phyloP scores from a whole-genome alignment of 1,140 invertebrate species.

The Drosophila kanapiae region DNA sequence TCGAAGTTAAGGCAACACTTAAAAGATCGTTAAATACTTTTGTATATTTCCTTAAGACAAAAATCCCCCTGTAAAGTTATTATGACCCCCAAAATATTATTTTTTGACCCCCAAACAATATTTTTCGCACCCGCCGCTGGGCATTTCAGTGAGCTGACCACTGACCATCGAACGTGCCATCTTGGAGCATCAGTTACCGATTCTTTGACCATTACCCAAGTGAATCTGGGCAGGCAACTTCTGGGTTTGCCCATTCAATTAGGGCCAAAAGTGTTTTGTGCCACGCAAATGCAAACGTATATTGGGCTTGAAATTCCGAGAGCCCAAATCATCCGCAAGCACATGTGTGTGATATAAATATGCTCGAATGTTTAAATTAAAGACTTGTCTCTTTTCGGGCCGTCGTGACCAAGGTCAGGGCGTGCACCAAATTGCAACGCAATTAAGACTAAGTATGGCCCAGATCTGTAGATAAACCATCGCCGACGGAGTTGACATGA shows the following conservation, averaged over 20 bases:
- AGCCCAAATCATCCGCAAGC: slow-evolving; percentile 8
- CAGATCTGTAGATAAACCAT: slow-evolving; percentile 37
- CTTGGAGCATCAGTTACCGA: slow-evolving; percentile 11
- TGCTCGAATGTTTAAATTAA: slow-evolving; percentile 30
- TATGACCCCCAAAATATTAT: background rate
- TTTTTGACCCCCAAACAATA: background rate
- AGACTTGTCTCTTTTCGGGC: slow-evolving; percentile 7
- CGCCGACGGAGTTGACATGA: slow-evolving; percentile 37
- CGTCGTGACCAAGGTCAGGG: slow-evolving; percentile 21
- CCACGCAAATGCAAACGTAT: slow-evolving; percentile 19
- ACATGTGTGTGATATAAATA: slow-evolving; percentile 39
- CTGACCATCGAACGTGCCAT: slow-evolving; percentile 46
- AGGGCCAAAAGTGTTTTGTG: slow-evolving; percentile 44
- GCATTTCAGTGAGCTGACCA: slow-evolving; percentile 22
- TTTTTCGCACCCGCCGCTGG: slow-evolving; percentile 5
- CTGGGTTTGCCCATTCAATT: slow-evolving; percentile 51
- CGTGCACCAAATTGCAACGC: slow-evolving; percentile 58
- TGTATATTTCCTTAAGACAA: background rate
- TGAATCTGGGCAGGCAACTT: slow-evolving; percentile 14
- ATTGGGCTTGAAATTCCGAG: slow-evolving; percentile 52
- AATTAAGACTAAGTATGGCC: slow-evolving; percentile 50
- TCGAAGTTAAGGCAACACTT: background rate
- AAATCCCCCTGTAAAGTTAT: too few species aligned
- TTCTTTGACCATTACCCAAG: slow-evolving; percentile 44
- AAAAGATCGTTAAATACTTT: background rate